These are phyloP conservation scores for Argyra leucocephala DNA, from an alignment of 2,888 invertebrate species.

Conservation along the genomic window DNA sequence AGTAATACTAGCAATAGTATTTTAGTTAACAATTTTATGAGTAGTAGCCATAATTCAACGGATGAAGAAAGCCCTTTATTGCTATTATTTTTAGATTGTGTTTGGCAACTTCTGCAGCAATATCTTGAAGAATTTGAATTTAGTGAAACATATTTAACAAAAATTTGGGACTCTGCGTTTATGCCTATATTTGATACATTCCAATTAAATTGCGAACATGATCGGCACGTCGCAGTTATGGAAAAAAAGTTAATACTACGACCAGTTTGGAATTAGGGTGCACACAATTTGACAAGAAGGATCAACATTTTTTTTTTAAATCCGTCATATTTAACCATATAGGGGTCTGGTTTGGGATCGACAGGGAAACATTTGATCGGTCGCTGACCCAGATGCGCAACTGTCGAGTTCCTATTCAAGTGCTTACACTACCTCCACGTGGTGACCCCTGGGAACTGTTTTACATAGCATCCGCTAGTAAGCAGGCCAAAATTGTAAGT, in stretches of 20 bases:
- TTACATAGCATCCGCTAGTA: too few relatives aligned
- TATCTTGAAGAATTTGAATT: conserved; percentile 84
- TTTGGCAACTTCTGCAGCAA: conserved; percentile 83
- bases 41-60: conserved; percentile 43
- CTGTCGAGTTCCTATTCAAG: too few relatives aligned
- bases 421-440: too few relatives aligned
- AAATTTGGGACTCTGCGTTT: conserved; percentile 82
- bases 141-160: conserved; percentile 83
- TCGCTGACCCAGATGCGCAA: too few relatives aligned
- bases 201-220: conserved; percentile 77
- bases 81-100: conserved; percentile 84
- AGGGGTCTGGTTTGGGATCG: too few relatives aligned
- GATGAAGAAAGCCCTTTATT: conserved; percentile 74
- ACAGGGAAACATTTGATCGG: too few relatives aligned
- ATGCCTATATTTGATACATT: conserved; percentile 87
- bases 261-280: conserved; percentile 84
- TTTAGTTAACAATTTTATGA: conserved; percentile 31
- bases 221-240: conserved; percentile 54
- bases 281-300: conserved; percentile 79
- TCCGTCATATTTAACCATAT: conserved; percentile 56
- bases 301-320: conserved; percentile 73
- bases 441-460: too few relatives aligned
- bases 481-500: too few relatives aligned
- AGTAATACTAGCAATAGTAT: conserved; percentile 32
- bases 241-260: conserved; percentile 50